Evolutionary conservation across 1,140 invertebrate genomes (phyloP), one percentile per base, ranked within the genome.

Genomic region (Maconellicoccus hirsutus): DNA sequence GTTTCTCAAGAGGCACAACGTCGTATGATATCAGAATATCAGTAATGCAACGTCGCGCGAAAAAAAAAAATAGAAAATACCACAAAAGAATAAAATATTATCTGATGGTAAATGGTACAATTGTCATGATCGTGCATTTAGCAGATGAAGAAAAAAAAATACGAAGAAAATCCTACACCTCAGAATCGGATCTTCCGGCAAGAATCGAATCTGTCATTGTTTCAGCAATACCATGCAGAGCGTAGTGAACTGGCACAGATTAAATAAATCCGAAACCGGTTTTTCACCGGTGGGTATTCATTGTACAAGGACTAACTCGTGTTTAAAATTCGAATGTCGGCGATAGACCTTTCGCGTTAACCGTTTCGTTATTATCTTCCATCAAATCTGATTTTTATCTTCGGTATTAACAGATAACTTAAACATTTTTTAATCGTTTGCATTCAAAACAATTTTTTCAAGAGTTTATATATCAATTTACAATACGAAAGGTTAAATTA

Each of bases 231-330:
- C 42, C 10, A 16, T 16, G 42, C n/a, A 52, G 42, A 52, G 42
- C n/a, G 42, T 52, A 52, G 42, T 52, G 42, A 52, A 52, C 42
- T 52, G 42, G 42, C 42, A 52, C 42, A 52, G 42, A 52, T 52
- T 52, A 52, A 52, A 52, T 52, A 52, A 52, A 33, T 33, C n/a
- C 3, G 16, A 16, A 52, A 52, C 42, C 42, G 42, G 42, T 52
- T 52, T 19, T 33, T 33, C 29, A 33, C 4, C 29, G 3, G 12
- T 33, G 12, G 29, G 29, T 33, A 33, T n/a, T n/a, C n/a, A n/a
- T n/a, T n/a, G n/a, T n/a, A n/a, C n/a, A n/a, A n/a, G n/a, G n/a
- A n/a, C n/a, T n/a, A n/a, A n/a, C n/a, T n/a, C n/a, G n/a, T 14
- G n/a, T 52, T 52, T 14, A 52, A 52, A 52, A 52, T 52, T 52